phyloP scores from a whole-genome alignment of 92 coral and sea anemone genomes.

The Galaxea fascicularis region DNA sequence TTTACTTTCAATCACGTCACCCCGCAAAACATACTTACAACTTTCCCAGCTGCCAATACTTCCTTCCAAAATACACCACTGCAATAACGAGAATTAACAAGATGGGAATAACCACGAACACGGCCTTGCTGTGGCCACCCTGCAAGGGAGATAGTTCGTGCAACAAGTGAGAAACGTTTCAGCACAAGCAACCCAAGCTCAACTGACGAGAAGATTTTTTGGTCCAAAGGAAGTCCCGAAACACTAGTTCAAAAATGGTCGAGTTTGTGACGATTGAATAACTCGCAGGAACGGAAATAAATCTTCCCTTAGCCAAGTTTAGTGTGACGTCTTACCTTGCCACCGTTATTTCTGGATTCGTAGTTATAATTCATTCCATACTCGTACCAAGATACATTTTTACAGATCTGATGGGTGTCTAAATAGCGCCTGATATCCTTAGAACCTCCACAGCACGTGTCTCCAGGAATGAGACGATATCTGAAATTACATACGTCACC shows the following conservation, averaged over 20 bases:
- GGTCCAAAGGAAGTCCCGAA: too few species aligned
- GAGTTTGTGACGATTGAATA: too few species aligned
- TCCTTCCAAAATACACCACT: conserved; percentile 73
- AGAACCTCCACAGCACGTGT: conserved; percentile 64
- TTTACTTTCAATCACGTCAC: too few species aligned
- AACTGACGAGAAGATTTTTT: too few species aligned
- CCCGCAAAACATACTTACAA: conserved; percentile 51
- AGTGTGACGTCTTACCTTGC: conserved; percentile 18
- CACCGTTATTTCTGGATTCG: neutral
- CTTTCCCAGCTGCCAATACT: conserved; percentile 69
- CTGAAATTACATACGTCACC: conserved; percentile 14
- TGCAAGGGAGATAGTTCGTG: neutral
- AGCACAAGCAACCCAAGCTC: too few species aligned
- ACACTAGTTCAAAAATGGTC: too few species aligned
- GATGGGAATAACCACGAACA: conserved; percentile 71
- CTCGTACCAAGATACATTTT: conserved; percentile 60
- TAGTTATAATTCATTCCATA: conserved; percentile 58
- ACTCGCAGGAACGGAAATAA: too few species aligned
- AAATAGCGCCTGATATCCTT: conserved; percentile 45
- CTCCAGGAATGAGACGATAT: conserved; percentile 86
- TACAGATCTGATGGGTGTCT: conserved; percentile 62
- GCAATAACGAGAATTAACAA: conserved; percentile 61
- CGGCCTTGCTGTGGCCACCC: conserved; percentile 28
- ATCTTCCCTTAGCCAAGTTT: too few species aligned
- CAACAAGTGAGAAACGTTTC: too few species aligned